Evolutionary conservation across 2,888 invertebrate species (phyloP).

Genomic region (Heteromyza rotundicornis): DNA sequence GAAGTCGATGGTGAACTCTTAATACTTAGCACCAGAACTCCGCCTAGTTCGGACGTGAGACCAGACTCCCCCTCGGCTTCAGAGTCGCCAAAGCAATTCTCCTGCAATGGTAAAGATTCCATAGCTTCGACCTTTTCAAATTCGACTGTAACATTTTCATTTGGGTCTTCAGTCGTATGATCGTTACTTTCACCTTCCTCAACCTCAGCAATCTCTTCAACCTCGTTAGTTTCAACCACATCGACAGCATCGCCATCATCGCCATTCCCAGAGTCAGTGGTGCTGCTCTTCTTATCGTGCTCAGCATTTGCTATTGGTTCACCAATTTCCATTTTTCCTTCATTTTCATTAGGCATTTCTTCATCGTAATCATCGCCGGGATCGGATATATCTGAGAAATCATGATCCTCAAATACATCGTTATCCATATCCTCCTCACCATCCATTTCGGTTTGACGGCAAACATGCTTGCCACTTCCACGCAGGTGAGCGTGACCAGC

Average conservation of each 20-base stretch:
- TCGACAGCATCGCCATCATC: constrained; percentile 22
- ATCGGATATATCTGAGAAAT: constrained; percentile 66
- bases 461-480: constrained; percentile 18
- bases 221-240: constrained; percentile 14
- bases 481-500: constrained; percentile 55
- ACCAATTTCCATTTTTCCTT: constrained; percentile 23
- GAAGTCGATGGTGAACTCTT: constrained; percentile 62
- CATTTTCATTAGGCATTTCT: constrained; percentile 21
- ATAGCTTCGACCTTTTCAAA: constrained; percentile 48
- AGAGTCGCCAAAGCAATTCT: constrained; percentile 54
- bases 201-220: constrained; percentile 26
- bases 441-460: constrained; percentile 62
- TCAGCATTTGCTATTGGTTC: not conserved
- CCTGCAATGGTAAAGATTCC: constrained; percentile 48
- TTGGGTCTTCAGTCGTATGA: constrained; percentile 26
- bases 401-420: constrained; percentile 65
- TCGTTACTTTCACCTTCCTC: constrained; percentile 45
- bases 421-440: constrained; percentile 66
- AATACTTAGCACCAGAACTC: constrained; percentile 46
- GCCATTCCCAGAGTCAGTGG: constrained; percentile 38
- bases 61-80: constrained; percentile 36
- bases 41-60: constrained; percentile 33
- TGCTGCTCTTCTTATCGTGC: constrained; percentile 33
- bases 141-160: constrained; percentile 40
- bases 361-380: constrained; percentile 56